Conservation (phyloP, 2,113 vertebrate genomes). For the Pseudonaja textilis region DNA sequence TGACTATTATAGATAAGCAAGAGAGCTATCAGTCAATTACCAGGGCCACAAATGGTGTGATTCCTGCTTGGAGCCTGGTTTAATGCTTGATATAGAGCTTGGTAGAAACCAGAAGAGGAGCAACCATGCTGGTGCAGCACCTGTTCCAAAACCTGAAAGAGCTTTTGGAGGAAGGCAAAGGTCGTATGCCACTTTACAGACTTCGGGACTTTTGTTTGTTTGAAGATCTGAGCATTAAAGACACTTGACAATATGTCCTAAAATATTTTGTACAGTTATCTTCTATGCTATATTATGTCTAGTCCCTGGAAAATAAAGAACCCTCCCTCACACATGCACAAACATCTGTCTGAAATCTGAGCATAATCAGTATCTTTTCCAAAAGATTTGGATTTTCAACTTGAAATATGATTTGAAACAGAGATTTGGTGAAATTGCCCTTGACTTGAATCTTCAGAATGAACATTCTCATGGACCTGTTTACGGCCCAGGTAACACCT, state of each 20-base stretch:
- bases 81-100: background rate
- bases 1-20: background rate
- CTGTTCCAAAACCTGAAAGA: background rate
- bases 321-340: background rate
- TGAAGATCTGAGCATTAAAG: background rate
- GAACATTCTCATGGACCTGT: background rate
- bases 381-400: background rate
- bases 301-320: background rate
- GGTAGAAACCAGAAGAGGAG: background rate
- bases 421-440: background rate
- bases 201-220: background rate
- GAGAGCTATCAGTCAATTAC: background rate
- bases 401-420: background rate
- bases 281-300: background rate
- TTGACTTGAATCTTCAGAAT: background rate
- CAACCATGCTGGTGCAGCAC: background rate
- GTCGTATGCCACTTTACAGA: background rate
- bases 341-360: background rate
- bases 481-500: background rate
- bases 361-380: background rate
- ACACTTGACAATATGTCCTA: background rate
- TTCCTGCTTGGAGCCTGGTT: background rate
- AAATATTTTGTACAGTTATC: background rate
- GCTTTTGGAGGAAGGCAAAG: background rate
- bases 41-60: background rate